A percentile compares a stretch with the other conserved stretches of the same genome.
Conservation (phyloP, 2,113 vertebrate genomes). For the Callocephalon fimbriatum region DNA sequence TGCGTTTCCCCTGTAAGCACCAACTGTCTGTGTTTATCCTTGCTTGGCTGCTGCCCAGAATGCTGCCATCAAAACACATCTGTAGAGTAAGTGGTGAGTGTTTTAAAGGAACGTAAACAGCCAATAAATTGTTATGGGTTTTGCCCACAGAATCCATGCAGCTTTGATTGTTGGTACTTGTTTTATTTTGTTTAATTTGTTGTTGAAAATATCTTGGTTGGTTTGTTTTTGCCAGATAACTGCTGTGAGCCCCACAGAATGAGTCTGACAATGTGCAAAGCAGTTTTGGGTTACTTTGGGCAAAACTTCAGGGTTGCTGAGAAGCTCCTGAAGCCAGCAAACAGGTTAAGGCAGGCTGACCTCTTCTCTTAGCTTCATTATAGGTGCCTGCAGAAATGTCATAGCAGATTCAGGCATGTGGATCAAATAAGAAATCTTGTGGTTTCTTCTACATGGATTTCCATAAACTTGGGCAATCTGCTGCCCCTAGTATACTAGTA, state of each 20-base stretch:
- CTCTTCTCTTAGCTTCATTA: neutral
- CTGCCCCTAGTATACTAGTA: neutral
- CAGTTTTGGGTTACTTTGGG: neutral
- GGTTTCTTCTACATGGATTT: neutral
- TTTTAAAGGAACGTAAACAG: slow-evolving; percentile 41
- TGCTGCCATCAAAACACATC: neutral
- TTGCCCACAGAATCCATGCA: slow-evolving; percentile 28
- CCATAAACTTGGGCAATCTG: neutral
- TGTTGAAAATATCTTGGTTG: slow-evolving; percentile 13
- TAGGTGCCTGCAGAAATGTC: neutral
- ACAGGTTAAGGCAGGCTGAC: neutral
- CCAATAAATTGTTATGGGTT: neutral
- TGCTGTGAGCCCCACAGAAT: neutral
- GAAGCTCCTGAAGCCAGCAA: neutral
- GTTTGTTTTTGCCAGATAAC: neutral
- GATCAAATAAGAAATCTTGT: neutral
- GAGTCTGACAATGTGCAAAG: neutral
- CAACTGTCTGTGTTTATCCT: neutral
- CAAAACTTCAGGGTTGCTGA: neutral
- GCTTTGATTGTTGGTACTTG: slow-evolving; percentile 33
- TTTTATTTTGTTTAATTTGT: slow-evolving; percentile 41
- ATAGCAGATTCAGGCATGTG: neutral
- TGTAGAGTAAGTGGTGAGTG: slow-evolving; percentile 8
- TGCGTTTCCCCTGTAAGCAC: neutral
- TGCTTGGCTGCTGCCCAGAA: slow-evolving; percentile 25